A percentile compares a stretch with the other conserved stretches of the same genome.
phyloP scores from a whole-genome alignment of 2,888 invertebrate species.

The Ganaspis brasiliensis region DNA sequence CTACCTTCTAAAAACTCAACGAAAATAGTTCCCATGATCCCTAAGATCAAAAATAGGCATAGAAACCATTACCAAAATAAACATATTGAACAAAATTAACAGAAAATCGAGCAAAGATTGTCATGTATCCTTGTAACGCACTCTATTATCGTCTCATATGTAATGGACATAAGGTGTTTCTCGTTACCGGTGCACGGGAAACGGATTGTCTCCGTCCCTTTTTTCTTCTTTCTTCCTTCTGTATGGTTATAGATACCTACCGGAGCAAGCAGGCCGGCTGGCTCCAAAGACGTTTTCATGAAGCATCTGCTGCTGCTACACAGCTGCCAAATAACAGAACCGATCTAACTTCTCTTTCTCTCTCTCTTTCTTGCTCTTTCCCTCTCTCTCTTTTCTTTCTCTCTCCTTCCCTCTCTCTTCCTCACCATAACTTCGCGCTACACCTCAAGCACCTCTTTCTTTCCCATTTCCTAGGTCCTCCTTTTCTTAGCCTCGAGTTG shows the following conservation, averaged over 20 bases:
- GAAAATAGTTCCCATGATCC: too few species aligned
- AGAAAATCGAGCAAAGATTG: too few species aligned
- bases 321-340: conserved; percentile 60
- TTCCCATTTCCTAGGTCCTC: conserved; percentile 25
- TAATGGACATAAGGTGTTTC: conserved; percentile 47
- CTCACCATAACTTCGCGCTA: conserved; percentile 32
- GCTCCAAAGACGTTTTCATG: conserved; percentile 74
- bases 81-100: too few species aligned
- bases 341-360: conserved; percentile 46
- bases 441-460: conserved; percentile 42
- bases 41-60: too few species aligned
- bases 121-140: conserved; percentile 9
- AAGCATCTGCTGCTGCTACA: conserved; percentile 73
- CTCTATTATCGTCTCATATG: conserved; percentile 16
- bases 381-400: conserved; percentile 10
- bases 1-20: too few species aligned
- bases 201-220: conserved; percentile 48
- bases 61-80: too few species aligned
- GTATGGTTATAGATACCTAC: conserved; percentile 56
- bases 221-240: conserved; percentile 41
- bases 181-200: conserved; percentile 42
- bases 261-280: conserved; percentile 69
- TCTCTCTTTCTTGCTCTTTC: conserved; percentile 14
- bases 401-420: conserved; percentile 40
- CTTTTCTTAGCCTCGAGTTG: conserved; percentile 20